phyloP scores from a whole-genome alignment of 1,140 invertebrate genomes.

The Heliconius hewitsoni region DNA sequence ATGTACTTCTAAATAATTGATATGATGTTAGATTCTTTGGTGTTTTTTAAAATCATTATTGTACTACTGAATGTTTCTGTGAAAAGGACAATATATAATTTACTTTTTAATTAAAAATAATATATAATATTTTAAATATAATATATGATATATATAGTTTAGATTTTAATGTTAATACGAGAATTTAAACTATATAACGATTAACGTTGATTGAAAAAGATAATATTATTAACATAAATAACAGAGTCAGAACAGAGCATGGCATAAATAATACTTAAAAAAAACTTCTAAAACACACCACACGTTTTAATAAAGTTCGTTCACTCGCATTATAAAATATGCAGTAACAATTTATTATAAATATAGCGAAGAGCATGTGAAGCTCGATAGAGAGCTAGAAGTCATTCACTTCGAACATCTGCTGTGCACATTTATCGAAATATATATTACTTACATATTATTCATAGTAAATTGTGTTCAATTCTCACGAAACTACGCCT shows the following conservation, averaged over 20 bases:
- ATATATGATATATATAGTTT: no score
- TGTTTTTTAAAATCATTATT: not conserved
- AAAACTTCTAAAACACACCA: not conserved
- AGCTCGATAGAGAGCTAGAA: constrained; percentile 34
- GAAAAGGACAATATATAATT: not conserved
- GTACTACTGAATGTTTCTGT: not conserved
- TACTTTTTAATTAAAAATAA: no score
- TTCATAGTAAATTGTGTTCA: not conserved
- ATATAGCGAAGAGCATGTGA: constrained; percentile 24
- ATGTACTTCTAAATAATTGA: not conserved
- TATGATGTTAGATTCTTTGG: not conserved
- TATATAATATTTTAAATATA: no score
- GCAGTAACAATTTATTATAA: constrained; percentile 26
- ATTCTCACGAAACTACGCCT: not conserved
- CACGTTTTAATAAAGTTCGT: constrained; percentile 17
- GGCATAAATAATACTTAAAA: not conserved
- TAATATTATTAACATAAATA: no score
- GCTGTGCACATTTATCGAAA: constrained; percentile 45
- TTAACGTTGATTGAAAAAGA: no score
- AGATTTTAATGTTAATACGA: no score
- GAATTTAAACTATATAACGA: no score
- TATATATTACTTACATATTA: not conserved
- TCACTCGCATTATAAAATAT: constrained; percentile 25
- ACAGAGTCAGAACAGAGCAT: no score
- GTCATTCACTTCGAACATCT: constrained; percentile 57